Percentiles rank a stretch among this genome's conserved stretches.
Evolutionary conservation across 2,888 invertebrate species (phyloP).

Genomic region (Callinectes sapidus): DNA sequence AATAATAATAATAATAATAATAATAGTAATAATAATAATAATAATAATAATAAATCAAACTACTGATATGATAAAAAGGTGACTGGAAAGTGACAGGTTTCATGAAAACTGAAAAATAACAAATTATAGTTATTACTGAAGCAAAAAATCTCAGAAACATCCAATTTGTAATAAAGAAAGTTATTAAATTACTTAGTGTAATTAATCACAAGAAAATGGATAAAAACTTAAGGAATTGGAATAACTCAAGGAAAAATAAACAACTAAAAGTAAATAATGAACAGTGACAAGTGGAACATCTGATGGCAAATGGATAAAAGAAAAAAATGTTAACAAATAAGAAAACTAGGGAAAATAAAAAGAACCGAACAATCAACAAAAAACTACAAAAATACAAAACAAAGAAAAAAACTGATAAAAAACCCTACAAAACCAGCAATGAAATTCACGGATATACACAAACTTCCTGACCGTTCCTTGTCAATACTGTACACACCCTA

Average conservation of each 20-base stretch:
- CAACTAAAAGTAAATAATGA: background rate
- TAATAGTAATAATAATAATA: no score
- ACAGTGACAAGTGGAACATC: no score
- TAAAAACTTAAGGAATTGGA: background rate
- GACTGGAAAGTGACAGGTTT: no score
- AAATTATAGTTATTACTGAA: no score
- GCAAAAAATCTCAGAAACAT: no score
- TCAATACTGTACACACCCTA: constrained; percentile 36
- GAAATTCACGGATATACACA: background rate
- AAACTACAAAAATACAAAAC: background rate
- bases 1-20: no score
- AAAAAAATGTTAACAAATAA: background rate
- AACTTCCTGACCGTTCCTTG: constrained; percentile 22
- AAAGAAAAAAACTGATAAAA: background rate
- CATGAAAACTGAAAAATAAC: no score
- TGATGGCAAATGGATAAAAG: background rate
- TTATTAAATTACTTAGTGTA: background rate
- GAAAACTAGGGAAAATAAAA: background rate
- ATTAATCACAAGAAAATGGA: background rate
- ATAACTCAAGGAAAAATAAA: background rate
- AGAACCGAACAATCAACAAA: constrained; percentile 9
- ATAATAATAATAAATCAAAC: no score
- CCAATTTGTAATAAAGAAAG: no score
- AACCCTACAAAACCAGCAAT: background rate
- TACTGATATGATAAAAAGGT: no score